Conservation (phyloP, 1,140 invertebrate species). For the Cylas formicarius region DNA sequence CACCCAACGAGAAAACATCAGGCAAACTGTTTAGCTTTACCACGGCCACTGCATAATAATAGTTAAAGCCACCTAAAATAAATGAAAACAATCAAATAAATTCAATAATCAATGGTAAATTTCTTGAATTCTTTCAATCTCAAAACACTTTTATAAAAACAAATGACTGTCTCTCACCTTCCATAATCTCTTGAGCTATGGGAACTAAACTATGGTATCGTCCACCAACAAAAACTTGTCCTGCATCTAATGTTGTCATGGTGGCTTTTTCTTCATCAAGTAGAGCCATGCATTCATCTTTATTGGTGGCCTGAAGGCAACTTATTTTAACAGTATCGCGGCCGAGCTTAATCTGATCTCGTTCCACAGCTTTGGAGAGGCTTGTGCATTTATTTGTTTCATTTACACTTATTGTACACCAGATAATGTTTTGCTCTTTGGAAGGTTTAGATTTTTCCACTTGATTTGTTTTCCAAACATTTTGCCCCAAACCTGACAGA, state of each 20-base stretch:
- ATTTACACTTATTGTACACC: conserved; percentile 68
- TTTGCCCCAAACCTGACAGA: conserved; percentile 24
- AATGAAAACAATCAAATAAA: too few relatives aligned
- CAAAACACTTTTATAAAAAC: too few relatives aligned
- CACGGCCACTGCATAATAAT: conserved; percentile 81
- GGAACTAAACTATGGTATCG: conserved; percentile 89
- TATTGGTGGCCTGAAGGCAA: conserved; percentile 51
- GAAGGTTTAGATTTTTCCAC: conserved; percentile 16
- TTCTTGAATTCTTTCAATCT: too few relatives aligned
- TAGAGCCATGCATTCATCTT: conserved; percentile 72
- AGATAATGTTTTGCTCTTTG: conserved; percentile 44
- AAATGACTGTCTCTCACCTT: too few relatives aligned
- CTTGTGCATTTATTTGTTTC: conserved; percentile 74
- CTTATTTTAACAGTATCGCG: conserved; percentile 53
- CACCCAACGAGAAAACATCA: conserved; percentile 56
- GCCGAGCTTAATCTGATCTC: conserved; percentile 57
- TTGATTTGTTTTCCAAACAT: conserved; percentile 32
- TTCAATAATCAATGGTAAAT: too few relatives aligned
- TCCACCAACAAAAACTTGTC: conserved; percentile 87
- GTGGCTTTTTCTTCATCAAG: conserved; percentile 74
- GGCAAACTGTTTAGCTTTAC: conserved; percentile 60
- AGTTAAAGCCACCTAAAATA: conserved; percentile 45
- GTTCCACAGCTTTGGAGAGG: conserved; percentile 56
- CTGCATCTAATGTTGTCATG: conserved; percentile 81
- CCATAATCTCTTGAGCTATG: conserved; percentile 70